Percentiles rank a stretch among this genome's conserved stretches.
Evolutionary conservation across 1,140 invertebrate species (phyloP).

Genomic region (Eciton burchellii): DNA sequence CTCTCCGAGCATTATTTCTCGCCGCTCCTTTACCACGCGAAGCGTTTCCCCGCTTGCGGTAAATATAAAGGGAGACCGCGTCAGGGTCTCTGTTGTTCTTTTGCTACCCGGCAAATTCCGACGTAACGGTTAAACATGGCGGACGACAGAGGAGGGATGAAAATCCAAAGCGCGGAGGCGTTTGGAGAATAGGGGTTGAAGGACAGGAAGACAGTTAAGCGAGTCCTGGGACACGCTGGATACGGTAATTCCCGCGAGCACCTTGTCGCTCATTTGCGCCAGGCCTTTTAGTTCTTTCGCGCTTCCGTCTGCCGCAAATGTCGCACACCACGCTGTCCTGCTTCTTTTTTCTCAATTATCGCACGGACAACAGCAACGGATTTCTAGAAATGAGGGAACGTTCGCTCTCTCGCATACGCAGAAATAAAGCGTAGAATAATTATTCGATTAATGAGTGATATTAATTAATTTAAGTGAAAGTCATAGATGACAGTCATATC

Average conservation of each 20-base stretch:
- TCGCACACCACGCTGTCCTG: background rate
- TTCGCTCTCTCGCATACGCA: background rate
- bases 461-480: too few species aligned
- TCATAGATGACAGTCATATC: too few species aligned
- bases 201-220: slow-evolving; percentile 38
- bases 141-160: background rate
- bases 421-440: too few species aligned
- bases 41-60: slow-evolving; percentile 29
- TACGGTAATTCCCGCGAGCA: slow-evolving; percentile 20
- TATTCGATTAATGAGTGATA: too few species aligned
- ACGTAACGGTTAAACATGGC: background rate
- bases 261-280: slow-evolving; percentile 23
- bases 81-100: slow-evolving; percentile 53
- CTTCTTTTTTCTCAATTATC: slow-evolving; percentile 4
- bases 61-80: slow-evolving; percentile 44
- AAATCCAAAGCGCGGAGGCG: slow-evolving; percentile 34
- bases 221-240: slow-evolving; percentile 28
- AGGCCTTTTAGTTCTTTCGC: background rate
- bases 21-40: background rate
- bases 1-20: slow-evolving; percentile 11
- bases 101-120: slow-evolving; percentile 54
- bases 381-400: slow-evolving; percentile 15
- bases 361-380: background rate
- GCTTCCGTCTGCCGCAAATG: background rate
- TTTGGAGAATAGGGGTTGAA: slow-evolving; percentile 28